Evolutionary conservation across 2,113 vertebrate species (phyloP).

Genomic region (Hypanus sabinus): DNA sequence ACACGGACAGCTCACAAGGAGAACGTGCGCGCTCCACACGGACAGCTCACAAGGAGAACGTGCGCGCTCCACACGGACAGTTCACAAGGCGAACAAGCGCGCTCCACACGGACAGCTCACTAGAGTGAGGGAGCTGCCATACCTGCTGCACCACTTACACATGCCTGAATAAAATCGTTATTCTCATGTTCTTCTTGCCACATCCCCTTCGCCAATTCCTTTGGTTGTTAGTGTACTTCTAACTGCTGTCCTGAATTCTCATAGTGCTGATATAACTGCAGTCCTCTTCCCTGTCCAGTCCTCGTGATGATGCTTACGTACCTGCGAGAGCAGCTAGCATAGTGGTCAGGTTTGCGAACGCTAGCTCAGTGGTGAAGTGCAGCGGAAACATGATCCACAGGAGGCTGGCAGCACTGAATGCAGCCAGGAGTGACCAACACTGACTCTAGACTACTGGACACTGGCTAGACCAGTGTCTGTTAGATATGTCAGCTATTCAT

Average conservation of each 20-base stretch:
- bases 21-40: no score
- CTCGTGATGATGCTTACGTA: background rate
- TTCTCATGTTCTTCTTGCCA: background rate
- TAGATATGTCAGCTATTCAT: background rate
- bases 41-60: no score
- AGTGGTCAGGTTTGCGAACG: background rate
- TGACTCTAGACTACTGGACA: background rate
- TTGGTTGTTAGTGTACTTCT: constrained; percentile 6
- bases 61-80: no score
- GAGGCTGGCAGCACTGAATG: background rate
- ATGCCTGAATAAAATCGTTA: background rate
- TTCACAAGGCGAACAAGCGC: no score
- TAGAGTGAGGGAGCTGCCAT: no score
- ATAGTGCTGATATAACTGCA: background rate
- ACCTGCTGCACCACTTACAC: no score
- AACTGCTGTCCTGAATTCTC: background rate
- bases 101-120: no score
- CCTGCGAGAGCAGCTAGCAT: background rate
- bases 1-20: no score
- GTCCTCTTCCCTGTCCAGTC: background rate
- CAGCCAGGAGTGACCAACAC: background rate
- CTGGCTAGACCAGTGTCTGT: background rate
- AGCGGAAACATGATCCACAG: background rate
- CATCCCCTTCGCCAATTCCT: background rate
- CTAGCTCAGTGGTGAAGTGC: background rate